phyloP scores from a whole-genome alignment of 1,140 invertebrate genomes.

The Zeugodacus cucurbitae region DNA sequence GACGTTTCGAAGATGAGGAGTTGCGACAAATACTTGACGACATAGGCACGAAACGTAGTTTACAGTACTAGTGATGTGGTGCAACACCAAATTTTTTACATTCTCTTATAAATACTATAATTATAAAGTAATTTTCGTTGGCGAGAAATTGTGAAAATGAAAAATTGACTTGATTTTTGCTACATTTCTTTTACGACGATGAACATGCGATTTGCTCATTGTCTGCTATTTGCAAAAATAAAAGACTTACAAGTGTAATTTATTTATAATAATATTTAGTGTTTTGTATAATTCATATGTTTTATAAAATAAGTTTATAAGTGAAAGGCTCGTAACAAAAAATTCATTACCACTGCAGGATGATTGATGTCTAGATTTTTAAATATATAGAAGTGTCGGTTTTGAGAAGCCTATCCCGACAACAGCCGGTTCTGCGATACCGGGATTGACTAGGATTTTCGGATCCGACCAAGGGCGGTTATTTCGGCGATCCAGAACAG shows the following conservation, averaged over 20 bases:
- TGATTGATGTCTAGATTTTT: no score
- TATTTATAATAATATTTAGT: not conserved
- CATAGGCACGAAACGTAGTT: slow-evolving; percentile 96
- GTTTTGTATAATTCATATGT: not conserved
- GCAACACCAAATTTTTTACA: not conserved
- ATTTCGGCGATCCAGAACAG: no score
- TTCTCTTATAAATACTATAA: not conserved
- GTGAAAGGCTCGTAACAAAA: no score
- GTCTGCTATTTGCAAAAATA: slow-evolving; percentile 7
- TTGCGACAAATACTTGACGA: slow-evolving; percentile 93
- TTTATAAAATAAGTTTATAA: no score
- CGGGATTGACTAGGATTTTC: no score
- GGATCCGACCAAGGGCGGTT: no score
- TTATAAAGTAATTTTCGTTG: not conserved
- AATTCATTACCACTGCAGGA: no score
- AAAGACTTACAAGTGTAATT: not conserved
- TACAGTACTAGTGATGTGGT: slow-evolving; percentile 84
- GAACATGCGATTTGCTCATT: not conserved
- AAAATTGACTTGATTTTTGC: not conserved
- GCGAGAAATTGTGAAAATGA: not conserved
- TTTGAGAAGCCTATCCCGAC: no score
- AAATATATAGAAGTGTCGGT: no score
- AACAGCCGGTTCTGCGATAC: no score
- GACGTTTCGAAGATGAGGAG: slow-evolving; percentile 96
- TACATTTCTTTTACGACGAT: not conserved